These are phyloP conservation scores for Heteromyza rotundicornis DNA, from an alignment of 2,888 invertebrate species.

Conservation along the genomic window DNA sequence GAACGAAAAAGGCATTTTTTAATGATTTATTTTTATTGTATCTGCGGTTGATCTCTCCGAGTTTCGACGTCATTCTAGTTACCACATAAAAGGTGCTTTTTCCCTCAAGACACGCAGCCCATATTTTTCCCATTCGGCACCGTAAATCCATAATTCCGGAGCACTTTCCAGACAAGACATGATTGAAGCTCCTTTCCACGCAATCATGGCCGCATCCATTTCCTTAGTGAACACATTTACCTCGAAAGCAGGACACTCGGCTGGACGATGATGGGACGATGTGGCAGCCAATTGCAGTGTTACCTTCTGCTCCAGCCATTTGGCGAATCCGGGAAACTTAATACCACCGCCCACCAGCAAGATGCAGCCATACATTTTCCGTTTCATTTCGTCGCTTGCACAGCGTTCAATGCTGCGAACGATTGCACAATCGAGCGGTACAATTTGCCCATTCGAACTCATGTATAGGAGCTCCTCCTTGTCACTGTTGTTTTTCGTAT, in stretches of 20 bases:
- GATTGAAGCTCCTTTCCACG: conserved; percentile 95
- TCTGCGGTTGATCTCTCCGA: too few species aligned
- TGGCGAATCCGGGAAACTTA: conserved; percentile 82
- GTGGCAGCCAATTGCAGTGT: conserved; percentile 80
- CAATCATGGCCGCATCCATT: conserved; percentile 86
- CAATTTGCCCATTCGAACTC: conserved; percentile 77
- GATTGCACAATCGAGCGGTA: conserved; percentile 90
- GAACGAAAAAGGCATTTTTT: too few species aligned
- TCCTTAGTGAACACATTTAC: conserved; percentile 91
- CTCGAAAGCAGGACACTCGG: conserved; percentile 76
- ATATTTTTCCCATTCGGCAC: conserved; percentile 83
- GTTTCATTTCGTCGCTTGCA: conserved; percentile 85
- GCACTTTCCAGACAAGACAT: conserved; percentile 93
- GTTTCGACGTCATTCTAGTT: too few species aligned
- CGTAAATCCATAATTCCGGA: conserved; percentile 89
- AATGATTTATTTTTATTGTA: too few species aligned
- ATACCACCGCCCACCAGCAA: conserved; percentile 91
- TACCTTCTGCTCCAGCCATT: conserved; percentile 88
- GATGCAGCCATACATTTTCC: conserved; percentile 93
- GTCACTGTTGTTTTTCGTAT: conserved; percentile 62
- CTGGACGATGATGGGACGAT: conserved; percentile 69
- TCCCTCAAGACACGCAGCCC: conserved; percentile 87
- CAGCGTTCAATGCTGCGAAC: conserved; percentile 91
- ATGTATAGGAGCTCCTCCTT: conserved; percentile 68
- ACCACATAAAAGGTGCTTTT: conserved; percentile 91